These are phyloP conservation scores for Stenodema calcarata DNA, from an alignment of 2,888 invertebrate genomes.

Conservation along the genomic window DNA sequence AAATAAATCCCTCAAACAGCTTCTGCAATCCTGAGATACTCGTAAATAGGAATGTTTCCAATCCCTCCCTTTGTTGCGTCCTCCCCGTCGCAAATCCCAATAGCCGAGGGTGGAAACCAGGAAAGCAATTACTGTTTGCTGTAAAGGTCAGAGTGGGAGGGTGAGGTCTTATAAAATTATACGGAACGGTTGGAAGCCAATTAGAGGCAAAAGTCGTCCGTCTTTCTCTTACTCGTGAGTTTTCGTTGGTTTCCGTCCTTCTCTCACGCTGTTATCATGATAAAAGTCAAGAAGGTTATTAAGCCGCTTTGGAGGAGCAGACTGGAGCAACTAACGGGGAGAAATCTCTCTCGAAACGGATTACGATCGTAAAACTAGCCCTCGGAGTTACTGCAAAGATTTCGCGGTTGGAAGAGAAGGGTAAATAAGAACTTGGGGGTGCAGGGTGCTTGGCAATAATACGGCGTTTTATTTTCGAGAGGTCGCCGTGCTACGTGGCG, in stretches of 20 bases:
- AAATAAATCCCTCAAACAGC: not conserved
- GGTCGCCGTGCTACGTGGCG: not conserved
- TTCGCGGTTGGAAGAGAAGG: not conserved
- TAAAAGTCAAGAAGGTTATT: constrained; percentile 2
- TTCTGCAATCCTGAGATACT: not conserved
- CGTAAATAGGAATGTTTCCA: not conserved
- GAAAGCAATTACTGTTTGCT: not conserved
- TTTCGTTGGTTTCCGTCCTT: not conserved
- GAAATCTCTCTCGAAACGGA: not conserved
- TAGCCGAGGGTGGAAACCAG: not conserved
- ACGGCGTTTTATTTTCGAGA: not conserved
- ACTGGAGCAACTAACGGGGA: not conserved
- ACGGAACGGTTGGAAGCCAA: not conserved
- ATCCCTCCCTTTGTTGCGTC: not conserved
- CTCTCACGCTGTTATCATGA: not conserved
- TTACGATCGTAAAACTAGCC: not conserved
- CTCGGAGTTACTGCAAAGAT: not conserved
- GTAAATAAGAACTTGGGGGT: not conserved
- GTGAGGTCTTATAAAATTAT: not conserved
- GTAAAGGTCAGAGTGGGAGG: not conserved
- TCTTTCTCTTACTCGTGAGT: not conserved
- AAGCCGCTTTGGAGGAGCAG: not conserved
- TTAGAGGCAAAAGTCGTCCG: not conserved
- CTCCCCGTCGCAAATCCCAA: not conserved
- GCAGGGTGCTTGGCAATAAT: not conserved